Conservation (phyloP, 2,797 vertebrate genomes). For the Lepilemur septentrionalis region DNA sequence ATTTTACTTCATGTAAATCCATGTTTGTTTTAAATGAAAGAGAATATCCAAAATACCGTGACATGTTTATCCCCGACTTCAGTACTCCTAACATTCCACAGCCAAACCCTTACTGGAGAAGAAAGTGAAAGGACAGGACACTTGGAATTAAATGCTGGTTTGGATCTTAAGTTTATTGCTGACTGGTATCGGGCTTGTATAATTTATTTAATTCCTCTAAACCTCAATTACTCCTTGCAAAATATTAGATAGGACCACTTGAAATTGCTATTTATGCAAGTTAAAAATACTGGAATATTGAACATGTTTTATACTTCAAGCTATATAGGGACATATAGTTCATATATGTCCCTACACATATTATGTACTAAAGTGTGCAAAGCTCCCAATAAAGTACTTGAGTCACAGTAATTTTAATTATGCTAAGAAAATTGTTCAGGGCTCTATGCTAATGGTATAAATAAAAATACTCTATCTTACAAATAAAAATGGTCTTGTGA, state of each 20-base stretch:
- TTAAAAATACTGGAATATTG: background rate
- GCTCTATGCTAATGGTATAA: background rate
- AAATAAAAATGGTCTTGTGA: background rate
- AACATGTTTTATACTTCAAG: background rate
- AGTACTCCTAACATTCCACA: background rate
- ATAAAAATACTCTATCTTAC: background rate
- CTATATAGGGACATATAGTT: too few relatives aligned
- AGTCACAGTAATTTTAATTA: conserved; percentile 3
- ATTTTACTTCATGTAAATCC: background rate
- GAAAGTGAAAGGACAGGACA: background rate
- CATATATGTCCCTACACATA: too few relatives aligned
- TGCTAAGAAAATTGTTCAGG: background rate
- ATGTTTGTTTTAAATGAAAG: background rate
- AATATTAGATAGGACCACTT: background rate
- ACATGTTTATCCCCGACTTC: background rate
- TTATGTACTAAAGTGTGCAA: background rate
- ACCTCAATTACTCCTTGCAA: background rate
- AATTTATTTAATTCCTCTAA: background rate
- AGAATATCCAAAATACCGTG: background rate
- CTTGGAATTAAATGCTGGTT: background rate
- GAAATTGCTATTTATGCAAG: background rate
- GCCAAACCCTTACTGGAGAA: background rate
- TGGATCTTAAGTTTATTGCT: background rate
- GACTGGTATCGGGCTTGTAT: background rate
- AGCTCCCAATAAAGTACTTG: background rate